phyloP scores from a whole-genome alignment of 2,113 vertebrate species.

The Cyprinodon variegatus region DNA sequence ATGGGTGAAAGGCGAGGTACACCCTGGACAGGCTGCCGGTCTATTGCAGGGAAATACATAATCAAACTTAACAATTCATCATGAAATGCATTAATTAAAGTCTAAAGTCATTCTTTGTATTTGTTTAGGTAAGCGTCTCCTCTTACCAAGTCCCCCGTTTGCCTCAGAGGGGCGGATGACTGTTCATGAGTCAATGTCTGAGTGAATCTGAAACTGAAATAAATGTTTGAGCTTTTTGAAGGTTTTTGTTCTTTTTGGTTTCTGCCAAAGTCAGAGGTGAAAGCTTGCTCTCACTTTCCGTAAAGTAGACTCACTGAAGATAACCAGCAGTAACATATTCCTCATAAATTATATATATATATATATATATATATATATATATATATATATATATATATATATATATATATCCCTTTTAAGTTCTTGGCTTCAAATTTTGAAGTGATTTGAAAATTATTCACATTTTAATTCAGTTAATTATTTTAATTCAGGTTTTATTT shows the following conservation, averaged over 20 bases:
- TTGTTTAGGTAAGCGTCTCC: no score
- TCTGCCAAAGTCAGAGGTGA: background rate
- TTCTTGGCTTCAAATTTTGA: background rate
- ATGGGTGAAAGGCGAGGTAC: no score
- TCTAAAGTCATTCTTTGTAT: no score
- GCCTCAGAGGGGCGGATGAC: no score
- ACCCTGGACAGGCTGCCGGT: no score
- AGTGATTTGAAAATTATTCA: background rate
- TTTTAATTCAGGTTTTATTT: background rate
- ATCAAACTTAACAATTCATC: no score
- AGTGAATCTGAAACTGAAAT: background rate
- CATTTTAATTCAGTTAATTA: background rate
- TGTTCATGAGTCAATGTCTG: background rate
- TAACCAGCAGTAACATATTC: background rate
- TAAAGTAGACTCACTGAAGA: background rate
- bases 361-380: no score
- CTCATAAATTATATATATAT: background rate
- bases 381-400: no score
- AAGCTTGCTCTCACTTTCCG: background rate
- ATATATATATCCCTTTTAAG: no score
- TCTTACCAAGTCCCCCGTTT: no score
- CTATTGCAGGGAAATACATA: no score
- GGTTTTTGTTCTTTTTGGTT: background rate
- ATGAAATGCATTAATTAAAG: no score
- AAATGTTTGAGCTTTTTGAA: background rate